Conservation (phyloP, 2,113 vertebrate species). For the Phocoena sinus region DNA sequence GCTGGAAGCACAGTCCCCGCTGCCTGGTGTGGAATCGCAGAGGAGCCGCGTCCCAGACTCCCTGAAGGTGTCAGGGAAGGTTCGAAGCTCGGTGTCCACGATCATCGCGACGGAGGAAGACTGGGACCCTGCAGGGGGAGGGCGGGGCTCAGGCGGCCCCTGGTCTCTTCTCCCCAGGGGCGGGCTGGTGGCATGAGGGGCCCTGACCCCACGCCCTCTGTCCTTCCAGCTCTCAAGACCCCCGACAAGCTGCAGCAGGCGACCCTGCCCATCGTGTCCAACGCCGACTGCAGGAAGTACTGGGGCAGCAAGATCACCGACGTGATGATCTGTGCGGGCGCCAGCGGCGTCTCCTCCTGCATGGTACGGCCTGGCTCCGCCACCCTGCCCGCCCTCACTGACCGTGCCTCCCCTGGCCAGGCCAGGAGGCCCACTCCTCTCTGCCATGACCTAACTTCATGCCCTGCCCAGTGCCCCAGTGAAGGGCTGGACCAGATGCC, state of each 20-base stretch:
- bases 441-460: rapidly evolving
- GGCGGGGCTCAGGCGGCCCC: rapidly evolving
- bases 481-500: not conserved
- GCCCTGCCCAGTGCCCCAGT: not conserved
- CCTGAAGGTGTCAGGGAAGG: not conserved
- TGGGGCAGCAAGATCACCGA: conserved; percentile 83
- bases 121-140: rapidly evolving
- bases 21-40: not conserved
- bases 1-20: not conserved
- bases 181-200: not conserved
- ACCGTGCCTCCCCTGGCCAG: rapidly evolving
- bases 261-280: conserved; percentile 86
- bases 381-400: too few species aligned
- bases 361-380: conserved; percentile 32
- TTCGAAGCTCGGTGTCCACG: too few species aligned
- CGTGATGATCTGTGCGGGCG: conserved; percentile 89
- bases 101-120: rapidly evolving
- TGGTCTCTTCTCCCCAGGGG: not conserved
- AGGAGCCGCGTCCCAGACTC: not conserved
- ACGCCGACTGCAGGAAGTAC: conserved; percentile 74
- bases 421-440: not conserved
- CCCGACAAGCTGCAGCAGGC: conserved; percentile 83
- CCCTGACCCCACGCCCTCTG: not conserved
- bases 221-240: conserved; percentile 74
- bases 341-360: conserved; percentile 85